Percentiles rank a stretch among this genome's conserved stretches.
These are phyloP conservation scores for Mus musculus DNA, from an alignment of 2,113 vertebrate species.

Conservation along the genomic window GRCm39 chr5:98537501-98538000, in stretches of 20 bases:
- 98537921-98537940: neutral
- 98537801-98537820: neutral
- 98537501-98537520: too few species aligned
- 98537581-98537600: too few species aligned
- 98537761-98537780: neutral
- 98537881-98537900: neutral
- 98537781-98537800: neutral
- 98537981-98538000: neutral
- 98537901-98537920: neutral
- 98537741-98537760: neutral
- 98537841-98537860: neutral
- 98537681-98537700: too few species aligned
- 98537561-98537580: too few species aligned
- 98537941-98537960: neutral
- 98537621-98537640: too few species aligned
- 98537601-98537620: too few species aligned
- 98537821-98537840: neutral
- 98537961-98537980: neutral
- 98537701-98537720: neutral
- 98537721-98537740: neutral
- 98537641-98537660: too few species aligned
- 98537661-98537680: too few species aligned
- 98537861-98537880: neutral
- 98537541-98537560: too few species aligned
- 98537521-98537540: too few species aligned